Conservation (phyloP, 2,888 invertebrate genomes). For the Physocephala rufipes region DNA sequence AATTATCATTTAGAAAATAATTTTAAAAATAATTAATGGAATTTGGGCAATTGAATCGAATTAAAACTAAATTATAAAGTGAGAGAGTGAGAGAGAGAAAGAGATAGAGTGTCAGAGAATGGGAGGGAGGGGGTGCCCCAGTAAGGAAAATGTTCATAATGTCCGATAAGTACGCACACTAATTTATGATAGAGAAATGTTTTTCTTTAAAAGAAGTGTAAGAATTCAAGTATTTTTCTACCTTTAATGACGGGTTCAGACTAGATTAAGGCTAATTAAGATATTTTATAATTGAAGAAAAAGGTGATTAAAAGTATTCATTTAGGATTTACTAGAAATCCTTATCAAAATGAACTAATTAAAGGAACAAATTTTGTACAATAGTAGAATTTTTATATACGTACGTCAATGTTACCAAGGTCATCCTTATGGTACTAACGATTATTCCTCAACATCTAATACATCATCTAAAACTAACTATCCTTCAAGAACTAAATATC, state of each 20-base stretch:
- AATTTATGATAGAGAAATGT: not conserved
- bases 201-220: conserved; percentile 10
- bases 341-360: too few species aligned
- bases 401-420: too few species aligned
- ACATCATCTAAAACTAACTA: too few species aligned
- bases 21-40: not conserved
- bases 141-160: not conserved
- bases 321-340: not conserved
- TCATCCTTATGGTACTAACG: too few species aligned
- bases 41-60: not conserved
- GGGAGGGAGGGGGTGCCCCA: not conserved
- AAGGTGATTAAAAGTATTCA: not conserved
- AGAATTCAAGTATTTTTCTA: conserved; percentile 29
- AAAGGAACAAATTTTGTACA: too few species aligned
- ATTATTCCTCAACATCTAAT: too few species aligned
- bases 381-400: too few species aligned
- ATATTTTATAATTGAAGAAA: not conserved
- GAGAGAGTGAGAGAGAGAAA: too few species aligned
- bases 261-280: not conserved
- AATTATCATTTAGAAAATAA: not conserved
- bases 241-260: conserved; percentile 12
- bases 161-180: too few species aligned
- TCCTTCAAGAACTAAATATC: too few species aligned
- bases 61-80: too few species aligned
- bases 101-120: too few species aligned